Base-by-base conservation (phyloP, 2,888 invertebrate species). In the Diarsia mendica region DNA sequence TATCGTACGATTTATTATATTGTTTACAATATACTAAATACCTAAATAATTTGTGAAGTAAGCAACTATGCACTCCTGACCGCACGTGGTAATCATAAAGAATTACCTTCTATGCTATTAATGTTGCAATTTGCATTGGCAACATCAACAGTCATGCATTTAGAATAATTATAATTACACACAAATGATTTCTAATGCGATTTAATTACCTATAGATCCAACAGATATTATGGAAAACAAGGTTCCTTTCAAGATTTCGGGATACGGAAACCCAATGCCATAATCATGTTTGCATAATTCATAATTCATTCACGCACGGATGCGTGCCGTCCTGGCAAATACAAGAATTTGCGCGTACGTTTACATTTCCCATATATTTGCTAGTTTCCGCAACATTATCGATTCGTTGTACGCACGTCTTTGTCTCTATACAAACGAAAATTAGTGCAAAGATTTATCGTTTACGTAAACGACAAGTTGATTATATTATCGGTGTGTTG, bases 401-500 rank as follows among this genome's bases (percentile, higher is more conserved):
- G 64, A 88, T 83, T 78, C 65, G 71, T 11, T 72, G 48, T 80
- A 79, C 67, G 72, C 71, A 84, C 77, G 75, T 77, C 61, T 85
- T 84, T 82, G 82, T 87, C 74, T 87, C 70, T 72, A 65, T 49
- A 72, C 53, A 66, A 82, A 85, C 49, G 58, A 83, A 70, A 87
- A 79, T 81, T 77, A 65, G 49, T 65, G 67, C 55, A 51, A 68
- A 81, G 77, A 83, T 87, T 80, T 81, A 85, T 84, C 65, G 77
- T 82, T 85, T 83, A 84, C 72, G 72, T 85, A 82, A 85, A 85
- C 67, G 76, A 74, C 66, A 87, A 87, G 71, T 79, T 77, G 73
- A 87, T 82, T 85, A 70, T 77, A 82, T 84, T 89, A 89, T 88
- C 84, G 79, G 68, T 79, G 82, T 77, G 76, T 71, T 81, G 86